Base-by-base conservation (phyloP, 1,140 invertebrate species). In the Diachasmimorpha longicaudata region DNA sequence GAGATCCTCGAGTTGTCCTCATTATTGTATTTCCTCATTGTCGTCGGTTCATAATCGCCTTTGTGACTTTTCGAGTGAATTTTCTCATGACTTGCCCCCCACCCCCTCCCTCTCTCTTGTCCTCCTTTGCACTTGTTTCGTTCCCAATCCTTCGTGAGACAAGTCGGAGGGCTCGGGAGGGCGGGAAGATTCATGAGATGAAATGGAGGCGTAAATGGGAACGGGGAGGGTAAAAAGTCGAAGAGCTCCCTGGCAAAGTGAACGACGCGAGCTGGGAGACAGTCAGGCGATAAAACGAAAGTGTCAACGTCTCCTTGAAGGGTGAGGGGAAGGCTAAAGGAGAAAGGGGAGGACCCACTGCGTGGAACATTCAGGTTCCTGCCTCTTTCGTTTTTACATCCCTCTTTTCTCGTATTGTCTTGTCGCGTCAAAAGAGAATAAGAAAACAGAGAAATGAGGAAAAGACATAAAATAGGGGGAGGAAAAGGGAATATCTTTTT, bases 281-380 rank as follows among this genome's bases (percentile, higher is more conserved):
- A 44, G 74, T 44, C 23, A 46, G 69, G 66, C 74, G 77, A 66
- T 84, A 86, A 86, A 86, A 85, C 82, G 79, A 75, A 83, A 85
- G 83, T 85, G 84, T 85, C 85, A 84, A 85, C 82, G 79, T 81
- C 78, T 78, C 44, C 72, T 23, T 52, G 14, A 52, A 9, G 23
- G 58, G 48, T 16, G 9, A 4, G 31, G 31, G 31, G 31, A 6
- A 6, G 31, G 2, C 2, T 31, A 31, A 31, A n/a, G n/a, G n/a
- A n/a, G 2, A 31, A 31, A 2, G 2, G n/a, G 31, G 31, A 44
- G 69, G 48, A 11, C 67, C 10, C 21, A 6, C 16, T 23, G 11
- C 4, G n/a, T 13, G 58, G 31, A 67, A 36, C 9, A 44, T 52
- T 16, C 14, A 19, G n/a, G n/a, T 19, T 19, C 16, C 44, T 46